Base-by-base conservation (phyloP, 2,888 invertebrate species). In the Athalia circularis region DNA sequence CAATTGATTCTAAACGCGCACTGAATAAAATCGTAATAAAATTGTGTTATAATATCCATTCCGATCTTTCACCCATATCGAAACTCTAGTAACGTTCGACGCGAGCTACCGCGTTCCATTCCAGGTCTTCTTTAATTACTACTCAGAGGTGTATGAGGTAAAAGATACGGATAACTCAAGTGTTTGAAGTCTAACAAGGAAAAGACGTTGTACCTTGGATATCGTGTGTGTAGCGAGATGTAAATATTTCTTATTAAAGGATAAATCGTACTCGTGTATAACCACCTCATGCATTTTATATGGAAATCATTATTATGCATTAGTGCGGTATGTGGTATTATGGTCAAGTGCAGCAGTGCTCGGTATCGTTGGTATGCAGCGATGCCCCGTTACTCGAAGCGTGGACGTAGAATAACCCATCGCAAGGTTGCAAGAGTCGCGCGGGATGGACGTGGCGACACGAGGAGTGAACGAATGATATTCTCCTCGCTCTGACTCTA, bases 351-450 rank as follows among this genome's bases (percentile, higher is more conserved):
- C 82, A 80, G 79, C 80, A 68, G 47, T 72, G 82, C 82, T 80
- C 79, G 62, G 74, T 75, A 75, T 62, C 78, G 80, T 47, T 77
- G 85, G 84, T 84, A 85, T 84, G 85, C 84, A 82, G 81, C 81
- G 70, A 82, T 78, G 82, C 81, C 82, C 88, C 88, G 88, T 88
- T 88, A 88, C 80, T 79, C 83, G 83, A 82, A 81, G 82, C 82
- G 80, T 81, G 82, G 84, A 85, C 83, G 83, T 82, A 84, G 84
- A 86, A 85, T 85, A 87, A 87, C 85, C 83, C 83, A 84, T 83
- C 83, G 84, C 81, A 83, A 78, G 82, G 82, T 85, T 83, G 50
- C 52, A 45, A 47, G 72, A 59, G 84, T 81, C 80, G 82, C 29
- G 29, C 84, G 81, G 82, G 80, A 83, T 82, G 83, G 72, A 76